Evolutionary conservation across 1,140 invertebrate species (phyloP), one percentile per base, ranked within the genome.

Genomic region (Hyphantria cunea): DNA sequence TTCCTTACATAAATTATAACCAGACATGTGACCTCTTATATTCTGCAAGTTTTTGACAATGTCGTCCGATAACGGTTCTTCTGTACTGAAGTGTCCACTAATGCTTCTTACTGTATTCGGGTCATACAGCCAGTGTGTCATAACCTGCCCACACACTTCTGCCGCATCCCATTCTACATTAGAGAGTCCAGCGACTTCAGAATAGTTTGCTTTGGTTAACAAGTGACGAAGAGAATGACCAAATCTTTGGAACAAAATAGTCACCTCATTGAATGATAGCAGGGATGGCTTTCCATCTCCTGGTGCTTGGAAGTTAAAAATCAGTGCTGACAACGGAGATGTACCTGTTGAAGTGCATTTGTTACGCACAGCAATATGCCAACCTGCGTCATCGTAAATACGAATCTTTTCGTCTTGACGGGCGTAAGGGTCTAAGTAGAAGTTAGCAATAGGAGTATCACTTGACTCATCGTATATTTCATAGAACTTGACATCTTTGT

Each of bases 111-210:
- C 89, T 0, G 95, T 93, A 0, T 92, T 83, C 31, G 94, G 93
- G 77, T 97, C 94, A 67, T 95, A 94, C 0, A 97, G 86, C 94
- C 96, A 97, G 82, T 96, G 94, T 10, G 93, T 92, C 93, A 99
- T 93, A 47, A 98, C 95, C 74, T 96, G 92, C 0, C 95, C 93
- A 44, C 95, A 95, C 0, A 98, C 93, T 78, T 95, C 94, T 0
- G 95, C 94, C 9, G 96, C 95, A 89, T 99, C 98, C 96, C 96
- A 98, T 90, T 99, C 97, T 0, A 98, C 93, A 80, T 97, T 97
- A 0, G 94, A 95, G 2, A 96, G 84, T 0, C 97, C 97, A 6
- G 96, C 93, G 0, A 98, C 92, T 84, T 98, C 96, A n/a, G 93
- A 92, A 78, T 97, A 97, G 3, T 94, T 94, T 0, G 95, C 94